Evolutionary conservation across 2,888 invertebrate species (phyloP), one percentile per base, ranked within the genome.

Genomic region (Tenthredo notha): DNA sequence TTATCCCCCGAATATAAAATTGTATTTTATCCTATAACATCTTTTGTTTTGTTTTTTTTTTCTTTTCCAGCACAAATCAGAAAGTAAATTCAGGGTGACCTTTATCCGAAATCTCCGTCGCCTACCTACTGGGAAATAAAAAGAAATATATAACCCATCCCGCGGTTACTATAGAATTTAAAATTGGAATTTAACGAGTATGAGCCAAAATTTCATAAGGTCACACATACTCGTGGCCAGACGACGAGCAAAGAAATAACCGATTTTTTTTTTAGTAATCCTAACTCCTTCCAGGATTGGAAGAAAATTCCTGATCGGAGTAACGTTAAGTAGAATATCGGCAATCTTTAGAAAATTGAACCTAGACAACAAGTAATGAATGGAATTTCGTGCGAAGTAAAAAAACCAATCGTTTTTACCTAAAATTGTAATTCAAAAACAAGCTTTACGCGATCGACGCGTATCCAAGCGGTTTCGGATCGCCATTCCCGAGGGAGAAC

Each of bases 161-260:
- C 54, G n/a, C 18, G 29, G 77, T 18, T n/a, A 33, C 33, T n/a
- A 4, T 50, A n/a, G 54, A 54, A 77, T 77, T 77, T 77, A 18
- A 54, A 54, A 77, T 77, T 50, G 50, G 54, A 77, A 29, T 54
- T 50, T 77, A 77, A 77, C 54, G 29, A 12, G 18, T n/a, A 50
- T 50, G 33, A 15, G 29, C 9, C 47, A 6, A 54, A 77, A 15
- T 50, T 40, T 29, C 70, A 33, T n/a, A 33, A n/a, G 18, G 18
- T 21, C 15, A 70, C 37, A 70, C 37, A 37, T 1, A 70, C 15
- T 33, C 21, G 18, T 10, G 21, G 58, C 0, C 58, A 9, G 21
- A 21, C 21, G 10, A 58, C 21, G n/a, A 21, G 58, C 10, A 9
- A 58, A 21, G 21, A 58, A n/a, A 21, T 58, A 9, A 61, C 7